Evolutionary conservation across 2,888 invertebrate species (phyloP), one percentile per base, ranked within the genome.

Genomic region (Heliconius ethilla): DNA sequence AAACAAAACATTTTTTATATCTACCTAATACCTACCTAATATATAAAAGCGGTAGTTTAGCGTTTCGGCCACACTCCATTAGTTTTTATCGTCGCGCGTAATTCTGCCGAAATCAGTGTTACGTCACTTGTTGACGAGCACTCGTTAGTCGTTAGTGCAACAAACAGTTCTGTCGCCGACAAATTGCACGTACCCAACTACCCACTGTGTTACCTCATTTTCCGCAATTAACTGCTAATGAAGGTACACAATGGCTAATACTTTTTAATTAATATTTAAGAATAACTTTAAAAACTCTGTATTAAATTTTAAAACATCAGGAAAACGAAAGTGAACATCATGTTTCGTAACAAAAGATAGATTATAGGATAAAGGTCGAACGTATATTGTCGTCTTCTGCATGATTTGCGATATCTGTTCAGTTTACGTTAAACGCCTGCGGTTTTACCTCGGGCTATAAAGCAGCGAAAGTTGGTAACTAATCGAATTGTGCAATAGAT

Each of bases 101-200:
- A 90, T 90, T 90, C 88, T 88, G 88, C 87, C 88, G 89, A 91
- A 92, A 92, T 88, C 84, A 80, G 82, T 84, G 83, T 92, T 93
- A 89, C 92, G 86, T 90, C 90, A 92, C 81, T 62, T 29, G 40
- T 29, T 67, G 74, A 45, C 40, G 75, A 82, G 79, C 79, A 83
- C 84, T 84, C 86, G 84, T 87, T 84, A 82, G 87, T 74, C 86
- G 84, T 87, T 84, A 82, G 87, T 74, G 80, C 84, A 86, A 88
- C 81, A 84, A 76, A 85, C 85, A 84, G 81, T 83, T 83, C 83
- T 82, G 82, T 83, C 81, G 77, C 83, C 81, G 77, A 75, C 75
- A 84, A 83, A 82, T 84, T 84, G 85, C 87, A 88, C 86, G 87
- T 86, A 88, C 59, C 40, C 33, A 33, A 33, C 33, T 33, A 33